These are phyloP conservation scores for Myodes glareolus DNA, from an alignment of 2,113 vertebrate species.

Conservation along the genomic window DNA sequence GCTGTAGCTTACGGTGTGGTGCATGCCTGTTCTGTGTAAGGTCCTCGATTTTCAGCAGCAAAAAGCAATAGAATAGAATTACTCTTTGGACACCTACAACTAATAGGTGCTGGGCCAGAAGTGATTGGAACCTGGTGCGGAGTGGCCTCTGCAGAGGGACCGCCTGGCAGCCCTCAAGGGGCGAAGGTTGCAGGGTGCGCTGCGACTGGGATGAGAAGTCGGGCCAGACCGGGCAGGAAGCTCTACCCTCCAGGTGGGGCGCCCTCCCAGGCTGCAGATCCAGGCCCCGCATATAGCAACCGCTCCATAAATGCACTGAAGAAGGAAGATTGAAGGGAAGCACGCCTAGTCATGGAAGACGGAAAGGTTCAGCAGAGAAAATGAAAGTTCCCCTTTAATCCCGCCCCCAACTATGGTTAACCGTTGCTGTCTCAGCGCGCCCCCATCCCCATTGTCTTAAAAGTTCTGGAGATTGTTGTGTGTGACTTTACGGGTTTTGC, in stretches of 20 bases:
- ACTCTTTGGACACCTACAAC: not conserved
- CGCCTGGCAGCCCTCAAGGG: accelerated
- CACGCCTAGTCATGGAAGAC: no score
- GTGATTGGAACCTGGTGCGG: not conserved
- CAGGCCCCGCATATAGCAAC: not conserved
- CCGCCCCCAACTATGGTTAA: not conserved
- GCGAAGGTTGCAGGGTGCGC: not conserved
- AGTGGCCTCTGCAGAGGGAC: not conserved
- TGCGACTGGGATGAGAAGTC: accelerated
- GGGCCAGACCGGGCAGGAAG: not conserved
- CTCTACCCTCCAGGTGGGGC: not conserved
- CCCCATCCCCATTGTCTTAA: not conserved
- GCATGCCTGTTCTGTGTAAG: not conserved
- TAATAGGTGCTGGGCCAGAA: not conserved
- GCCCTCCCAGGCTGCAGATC: not conserved
- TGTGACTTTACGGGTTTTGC: not conserved
- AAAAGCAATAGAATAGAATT: not conserved
- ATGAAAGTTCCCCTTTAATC: conserved; percentile 48
- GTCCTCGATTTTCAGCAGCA: not conserved
- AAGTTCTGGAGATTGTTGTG: accelerated
- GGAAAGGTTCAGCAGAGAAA: conserved; percentile 44
- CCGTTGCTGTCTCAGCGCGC: accelerated
- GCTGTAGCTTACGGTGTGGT: not conserved
- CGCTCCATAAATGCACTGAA: not conserved
- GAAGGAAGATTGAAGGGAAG: not conserved